Evolutionary conservation across 2,797 vertebrate genomes (phyloP).

Genomic region (Agapornis canus): DNA sequence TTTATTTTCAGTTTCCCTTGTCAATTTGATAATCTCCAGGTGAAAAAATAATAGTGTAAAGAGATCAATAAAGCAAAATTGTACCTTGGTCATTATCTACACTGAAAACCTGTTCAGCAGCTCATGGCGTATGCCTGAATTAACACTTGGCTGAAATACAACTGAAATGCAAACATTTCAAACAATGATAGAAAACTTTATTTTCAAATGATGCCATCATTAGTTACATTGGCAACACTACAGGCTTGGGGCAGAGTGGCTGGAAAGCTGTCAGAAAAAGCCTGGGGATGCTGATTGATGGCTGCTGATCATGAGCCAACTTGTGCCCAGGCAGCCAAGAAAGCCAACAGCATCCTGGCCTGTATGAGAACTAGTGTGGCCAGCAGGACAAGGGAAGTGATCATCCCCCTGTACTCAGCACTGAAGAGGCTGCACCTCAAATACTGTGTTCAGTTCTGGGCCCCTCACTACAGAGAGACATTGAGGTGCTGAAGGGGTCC

Average conservation of each 20-base stretch:
- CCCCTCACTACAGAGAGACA: neutral
- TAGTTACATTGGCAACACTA: fast-evolving
- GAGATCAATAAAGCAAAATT: neutral
- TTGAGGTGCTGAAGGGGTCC: neutral
- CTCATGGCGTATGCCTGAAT: neutral
- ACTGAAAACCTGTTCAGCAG: neutral
- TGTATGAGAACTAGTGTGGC: fast-evolving
- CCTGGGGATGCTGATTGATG: neutral
- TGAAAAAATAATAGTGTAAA: neutral
- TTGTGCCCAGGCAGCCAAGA: neutral
- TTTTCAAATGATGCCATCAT: neutral
- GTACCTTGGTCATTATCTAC: neutral
- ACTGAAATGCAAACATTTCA: neutral
- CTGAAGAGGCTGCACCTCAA: neutral
- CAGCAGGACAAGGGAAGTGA: neutral
- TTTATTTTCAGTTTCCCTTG: neutral
- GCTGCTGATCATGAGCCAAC: fast-evolving
- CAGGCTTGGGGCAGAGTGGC: neutral
- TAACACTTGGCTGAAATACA: neutral
- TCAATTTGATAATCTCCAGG: neutral
- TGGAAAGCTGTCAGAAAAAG: neutral
- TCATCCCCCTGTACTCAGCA: fast-evolving
- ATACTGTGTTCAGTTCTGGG: neutral
- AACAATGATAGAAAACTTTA: neutral
- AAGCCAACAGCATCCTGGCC: neutral